A percentile compares a stretch with the other conserved stretches of the same genome.
Evolutionary conservation across 2,888 invertebrate genomes (phyloP).

Genomic region (Osmoderma eremita): DNA sequence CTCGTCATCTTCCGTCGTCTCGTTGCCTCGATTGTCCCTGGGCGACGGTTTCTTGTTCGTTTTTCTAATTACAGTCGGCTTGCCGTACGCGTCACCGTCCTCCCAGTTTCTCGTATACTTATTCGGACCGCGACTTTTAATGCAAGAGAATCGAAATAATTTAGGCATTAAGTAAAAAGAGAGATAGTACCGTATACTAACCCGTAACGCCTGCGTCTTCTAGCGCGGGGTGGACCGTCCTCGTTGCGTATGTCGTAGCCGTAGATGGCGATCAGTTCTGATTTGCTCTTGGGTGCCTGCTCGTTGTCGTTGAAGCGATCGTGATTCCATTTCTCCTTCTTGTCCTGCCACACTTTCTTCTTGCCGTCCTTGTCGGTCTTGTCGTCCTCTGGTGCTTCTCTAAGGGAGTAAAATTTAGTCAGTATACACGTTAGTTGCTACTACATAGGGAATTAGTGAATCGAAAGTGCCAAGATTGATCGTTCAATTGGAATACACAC

Average conservation of each 20-base stretch:
- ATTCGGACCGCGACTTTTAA: conserved; percentile 82
- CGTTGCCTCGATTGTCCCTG: conserved; percentile 45
- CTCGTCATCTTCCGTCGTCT: conserved; percentile 48
- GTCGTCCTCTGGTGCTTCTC: conserved; percentile 52
- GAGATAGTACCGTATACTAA: conserved; percentile 57
- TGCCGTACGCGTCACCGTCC: conserved; percentile 88
- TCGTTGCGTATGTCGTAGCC: conserved; percentile 96
- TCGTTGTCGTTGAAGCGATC: conserved; percentile 82
- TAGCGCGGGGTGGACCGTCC: conserved; percentile 88
- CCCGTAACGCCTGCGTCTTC: conserved; percentile 88
- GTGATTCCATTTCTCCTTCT: conserved; percentile 63
- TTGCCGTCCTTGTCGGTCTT: conserved; percentile 60
- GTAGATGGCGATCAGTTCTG: conserved; percentile 86
- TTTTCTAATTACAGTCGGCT: conserved; percentile 61
- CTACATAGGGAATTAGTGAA: too few relatives aligned
- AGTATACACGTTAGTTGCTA: neutral
- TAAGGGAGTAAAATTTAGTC: conserved; percentile 23
- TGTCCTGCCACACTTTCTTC: conserved; percentile 63
- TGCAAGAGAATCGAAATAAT: conserved; percentile 30
- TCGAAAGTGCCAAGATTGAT: too few relatives aligned
- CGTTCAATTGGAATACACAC: too few relatives aligned
- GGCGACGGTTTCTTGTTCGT: conserved; percentile 54
- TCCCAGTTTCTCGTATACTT: conserved; percentile 94
- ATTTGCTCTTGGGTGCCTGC: conserved; percentile 86
- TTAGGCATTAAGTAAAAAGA: too few relatives aligned